Percentiles rank a stretch among this genome's conserved stretches.
Evolutionary conservation across 2,113 vertebrate genomes (phyloP).

Genomic region (Pavo muticus): DNA sequence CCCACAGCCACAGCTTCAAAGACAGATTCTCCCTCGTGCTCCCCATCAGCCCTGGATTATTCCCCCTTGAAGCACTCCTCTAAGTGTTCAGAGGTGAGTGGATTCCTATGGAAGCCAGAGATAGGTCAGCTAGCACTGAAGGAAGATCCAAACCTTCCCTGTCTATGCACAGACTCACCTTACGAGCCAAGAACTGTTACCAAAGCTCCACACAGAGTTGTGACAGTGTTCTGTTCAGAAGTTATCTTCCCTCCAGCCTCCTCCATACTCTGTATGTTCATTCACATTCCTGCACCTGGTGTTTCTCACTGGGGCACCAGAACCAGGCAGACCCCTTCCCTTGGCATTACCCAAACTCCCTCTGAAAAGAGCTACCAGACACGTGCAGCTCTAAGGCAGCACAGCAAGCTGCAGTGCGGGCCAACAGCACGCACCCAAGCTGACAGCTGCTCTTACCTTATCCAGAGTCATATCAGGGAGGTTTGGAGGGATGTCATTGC

Average conservation of each 20-base stretch:
- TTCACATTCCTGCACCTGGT: background rate
- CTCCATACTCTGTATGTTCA: background rate
- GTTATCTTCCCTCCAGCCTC: background rate
- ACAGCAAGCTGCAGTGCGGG: background rate
- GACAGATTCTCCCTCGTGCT: background rate
- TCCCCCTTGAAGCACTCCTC: background rate
- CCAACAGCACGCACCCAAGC: background rate
- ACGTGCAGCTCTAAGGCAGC: background rate
- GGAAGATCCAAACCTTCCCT: background rate
- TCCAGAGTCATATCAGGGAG: slow-evolving; percentile 90
- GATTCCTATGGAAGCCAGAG: background rate
- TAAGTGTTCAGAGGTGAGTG: background rate
- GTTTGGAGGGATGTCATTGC: slow-evolving; percentile 77
- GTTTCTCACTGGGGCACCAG: background rate
- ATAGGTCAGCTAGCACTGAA: background rate
- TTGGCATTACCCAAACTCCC: background rate
- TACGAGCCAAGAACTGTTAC: background rate
- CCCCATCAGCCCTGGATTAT: background rate
- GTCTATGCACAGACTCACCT: background rate
- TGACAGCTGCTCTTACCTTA: slow-evolving; percentile 80
- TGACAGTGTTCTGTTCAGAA: background rate
- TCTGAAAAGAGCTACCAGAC: background rate
- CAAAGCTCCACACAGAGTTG: background rate
- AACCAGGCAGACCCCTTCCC: background rate
- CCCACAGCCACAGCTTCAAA: background rate